Base-by-base conservation (phyloP, 2,113 vertebrate genomes). In the Eidolon helvum region DNA sequence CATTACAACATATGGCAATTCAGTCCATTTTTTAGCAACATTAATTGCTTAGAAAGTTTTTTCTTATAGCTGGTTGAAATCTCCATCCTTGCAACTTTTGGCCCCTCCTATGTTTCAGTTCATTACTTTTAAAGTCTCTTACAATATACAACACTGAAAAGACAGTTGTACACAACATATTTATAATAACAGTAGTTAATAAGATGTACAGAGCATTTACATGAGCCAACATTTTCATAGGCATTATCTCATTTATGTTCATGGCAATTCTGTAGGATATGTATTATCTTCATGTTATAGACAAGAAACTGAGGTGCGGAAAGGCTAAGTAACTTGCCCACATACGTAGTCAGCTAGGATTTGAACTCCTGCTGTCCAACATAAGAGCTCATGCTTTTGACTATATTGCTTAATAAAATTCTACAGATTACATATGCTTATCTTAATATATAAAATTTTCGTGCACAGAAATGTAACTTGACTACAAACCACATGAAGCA, bases 31-130 rank as follows among this genome's bases (percentile, higher is more conserved):
- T 95, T 91, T 10, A 74, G 10, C 59, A 96, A 78, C 18, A 63
- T 61, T 74, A 90, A 95, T 94, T 74, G 9, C 78, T 85, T 74
- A 93, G 59, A 87, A 96, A 96, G 48, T 90, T 92, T 24, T 93
- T 22, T 43, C 48, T 89, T 55, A 74, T 4, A 24, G 16, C 21
- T 84, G n/a, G 48, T 83, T 94, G 69, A 82, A 87, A 87, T 57
- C 21, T 72, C 21, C 22, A 93, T 86, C 12, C 53, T 92, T 90
- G 75, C 21, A 87, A 79, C 9, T 75, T 74, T 15, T 59, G 24
- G 11, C 11, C 12, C 3, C 35, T 59, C 35, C 18, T 38, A 1
- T 28, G 15, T 75, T 84, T 75, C 3, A 68, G 21, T 15, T 28
- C 43, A 85, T 45, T 75, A 50, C 3, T 61, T 88, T 71, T 61